Percentiles rank a stretch among this genome's conserved stretches.
phyloP scores from a whole-genome alignment of 2,888 invertebrate genomes.

The Rugalucina vietnamica region DNA sequence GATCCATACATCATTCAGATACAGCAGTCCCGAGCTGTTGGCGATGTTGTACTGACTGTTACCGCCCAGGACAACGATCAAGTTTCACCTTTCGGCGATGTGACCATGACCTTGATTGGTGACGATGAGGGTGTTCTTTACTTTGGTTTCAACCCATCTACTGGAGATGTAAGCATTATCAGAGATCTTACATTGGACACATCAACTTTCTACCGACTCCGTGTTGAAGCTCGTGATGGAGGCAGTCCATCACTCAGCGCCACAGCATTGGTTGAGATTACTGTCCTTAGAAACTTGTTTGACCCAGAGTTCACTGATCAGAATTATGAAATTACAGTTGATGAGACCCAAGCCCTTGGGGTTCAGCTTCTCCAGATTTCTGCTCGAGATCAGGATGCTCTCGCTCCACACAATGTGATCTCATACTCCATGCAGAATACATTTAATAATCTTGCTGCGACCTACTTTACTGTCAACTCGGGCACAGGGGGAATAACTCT shows the following conservation, averaged over 20 bases:
- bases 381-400: constrained; percentile 68
- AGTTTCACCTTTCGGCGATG: constrained; percentile 67
- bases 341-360: constrained; percentile 66
- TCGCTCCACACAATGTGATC: constrained; percentile 53
- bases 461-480: constrained; percentile 69
- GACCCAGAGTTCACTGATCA: constrained; percentile 63
- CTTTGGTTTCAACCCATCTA: constrained; percentile 68
- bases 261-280: constrained; percentile 68
- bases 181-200: constrained; percentile 69
- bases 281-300: constrained; percentile 68
- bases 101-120: constrained; percentile 66
- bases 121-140: constrained; percentile 70
- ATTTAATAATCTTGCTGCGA: constrained; percentile 40
- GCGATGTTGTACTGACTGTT: constrained; percentile 52
- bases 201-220: constrained; percentile 70
- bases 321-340: constrained; percentile 62
- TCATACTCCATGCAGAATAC: constrained; percentile 49
- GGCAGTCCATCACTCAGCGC: constrained; percentile 73
- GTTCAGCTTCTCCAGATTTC: constrained; percentile 58
- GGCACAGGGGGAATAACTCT: constrained; percentile 69
- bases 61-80: constrained; percentile 56
- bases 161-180: constrained; percentile 70
- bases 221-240: constrained; percentile 77
- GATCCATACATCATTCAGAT: constrained; percentile 46
- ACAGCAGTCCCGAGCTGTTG: constrained; percentile 48